phyloP scores from a whole-genome alignment of 2,113 vertebrate species.

The Megaceryle maxima region DNA sequence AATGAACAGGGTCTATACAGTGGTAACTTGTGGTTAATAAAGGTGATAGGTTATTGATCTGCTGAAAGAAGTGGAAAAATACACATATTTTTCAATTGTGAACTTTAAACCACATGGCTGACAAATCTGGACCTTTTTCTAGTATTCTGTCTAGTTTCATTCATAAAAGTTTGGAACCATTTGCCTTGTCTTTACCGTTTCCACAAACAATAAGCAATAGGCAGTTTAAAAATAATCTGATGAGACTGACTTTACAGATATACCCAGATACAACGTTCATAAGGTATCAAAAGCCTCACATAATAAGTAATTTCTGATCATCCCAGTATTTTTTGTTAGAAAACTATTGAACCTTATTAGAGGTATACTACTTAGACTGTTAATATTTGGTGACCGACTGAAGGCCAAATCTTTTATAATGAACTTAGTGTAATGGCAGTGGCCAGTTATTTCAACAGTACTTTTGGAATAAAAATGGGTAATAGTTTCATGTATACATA shows the following conservation, averaged over 20 bases:
- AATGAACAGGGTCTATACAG: not conserved
- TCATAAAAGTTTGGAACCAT: constrained; percentile 29
- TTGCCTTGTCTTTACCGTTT: not conserved
- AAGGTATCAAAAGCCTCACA: not conserved
- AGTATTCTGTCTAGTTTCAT: constrained; percentile 6
- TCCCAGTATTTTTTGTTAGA: not conserved
- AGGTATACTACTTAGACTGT: not conserved
- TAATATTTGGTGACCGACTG: not conserved
- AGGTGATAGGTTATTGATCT: not conserved
- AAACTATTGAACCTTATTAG: not conserved
- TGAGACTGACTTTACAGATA: not conserved
- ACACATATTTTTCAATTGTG: not conserved
- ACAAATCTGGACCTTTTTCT: not conserved
- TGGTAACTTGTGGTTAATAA: not conserved
- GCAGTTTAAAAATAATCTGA: not conserved
- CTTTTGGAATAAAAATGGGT: not conserved
- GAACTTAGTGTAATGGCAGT: not conserved
- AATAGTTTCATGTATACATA: not conserved
- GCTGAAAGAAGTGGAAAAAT: not conserved
- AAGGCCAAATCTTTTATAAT: not conserved
- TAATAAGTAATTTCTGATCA: not conserved
- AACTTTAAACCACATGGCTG: not conserved
- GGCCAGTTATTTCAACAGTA: not conserved
- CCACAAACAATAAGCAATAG: not conserved
- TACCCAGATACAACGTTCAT: not conserved